Conservation (phyloP, 2,113 vertebrate species). For the Cebidichthys violaceus region DNA sequence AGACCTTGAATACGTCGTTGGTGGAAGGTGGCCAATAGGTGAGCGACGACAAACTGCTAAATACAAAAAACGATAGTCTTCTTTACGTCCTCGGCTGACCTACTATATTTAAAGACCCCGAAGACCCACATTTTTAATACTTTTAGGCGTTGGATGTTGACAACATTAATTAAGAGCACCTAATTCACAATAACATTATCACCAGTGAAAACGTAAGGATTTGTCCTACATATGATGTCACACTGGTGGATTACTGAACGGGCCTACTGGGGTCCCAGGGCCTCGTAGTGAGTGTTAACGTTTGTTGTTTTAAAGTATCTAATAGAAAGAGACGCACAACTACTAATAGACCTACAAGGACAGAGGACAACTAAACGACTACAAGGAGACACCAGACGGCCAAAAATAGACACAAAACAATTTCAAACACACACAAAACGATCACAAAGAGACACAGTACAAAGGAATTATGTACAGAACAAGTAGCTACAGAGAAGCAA, state of each 20-base stretch:
- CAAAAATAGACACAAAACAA: background rate
- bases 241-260: background rate
- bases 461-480: too few species aligned
- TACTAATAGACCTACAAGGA: background rate
- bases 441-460: background rate
- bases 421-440: background rate
- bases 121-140: background rate
- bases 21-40: slow-evolving; percentile 51
- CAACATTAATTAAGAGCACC: background rate
- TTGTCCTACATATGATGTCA: background rate
- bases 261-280: background rate
- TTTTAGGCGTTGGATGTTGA: background rate
- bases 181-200: background rate
- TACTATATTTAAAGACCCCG: background rate
- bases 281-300: background rate
- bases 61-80: background rate
- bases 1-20: background rate
- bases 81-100: slow-evolving; percentile 62
- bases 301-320: background rate
- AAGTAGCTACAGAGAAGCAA: too few species aligned
- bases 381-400: background rate
- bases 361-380: too few species aligned
- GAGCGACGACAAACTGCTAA: slow-evolving; percentile 1
- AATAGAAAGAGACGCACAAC: background rate
- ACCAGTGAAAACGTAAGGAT: background rate